phyloP scores from a whole-genome alignment of 2,113 vertebrate genomes.

The Thalassoma bifasciatum region DNA sequence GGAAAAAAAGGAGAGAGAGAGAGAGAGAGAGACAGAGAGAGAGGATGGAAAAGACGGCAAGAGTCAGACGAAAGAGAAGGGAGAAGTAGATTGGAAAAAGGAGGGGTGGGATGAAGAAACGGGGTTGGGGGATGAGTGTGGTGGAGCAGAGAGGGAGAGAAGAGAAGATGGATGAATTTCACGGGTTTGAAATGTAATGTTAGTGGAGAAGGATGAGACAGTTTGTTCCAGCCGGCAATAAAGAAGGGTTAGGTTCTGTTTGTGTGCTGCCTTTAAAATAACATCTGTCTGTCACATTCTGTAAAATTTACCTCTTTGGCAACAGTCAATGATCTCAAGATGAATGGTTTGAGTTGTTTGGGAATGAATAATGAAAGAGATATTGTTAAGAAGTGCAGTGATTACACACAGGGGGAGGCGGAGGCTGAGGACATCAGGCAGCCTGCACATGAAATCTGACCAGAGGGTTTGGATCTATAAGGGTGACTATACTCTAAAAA shows the following conservation, averaged over 20 bases:
- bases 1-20: background rate
- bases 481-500: too few relatives aligned
- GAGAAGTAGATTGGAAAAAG: constrained; percentile 32
- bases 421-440: too few relatives aligned
- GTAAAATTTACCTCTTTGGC: too few relatives aligned
- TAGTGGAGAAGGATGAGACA: constrained; percentile 27
- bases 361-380: too few relatives aligned
- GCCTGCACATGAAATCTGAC: too few relatives aligned
- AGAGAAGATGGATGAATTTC: constrained; percentile 44
- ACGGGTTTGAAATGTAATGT: constrained; percentile 34
- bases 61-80: constrained; percentile 12
- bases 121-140: constrained; percentile 44
- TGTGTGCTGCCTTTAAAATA: background rate
- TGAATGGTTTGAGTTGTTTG: too few relatives aligned
- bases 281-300: constrained; percentile 7
- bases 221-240: constrained; percentile 1
- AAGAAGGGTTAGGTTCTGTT: background rate
- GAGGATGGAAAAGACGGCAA: constrained; percentile 41
- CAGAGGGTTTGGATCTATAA: too few relatives aligned
- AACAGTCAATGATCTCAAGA: too few relatives aligned
- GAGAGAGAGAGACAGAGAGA: constrained; percentile 7
- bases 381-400: too few relatives aligned
- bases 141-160: constrained; percentile 24
- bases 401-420: too few relatives aligned
- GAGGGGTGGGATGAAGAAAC: constrained; percentile 53